Evolutionary conservation across 30 jellyfish, hydroid and myxozoan species (phyloP).

Genomic region (Pelagia noctiluca): DNA sequence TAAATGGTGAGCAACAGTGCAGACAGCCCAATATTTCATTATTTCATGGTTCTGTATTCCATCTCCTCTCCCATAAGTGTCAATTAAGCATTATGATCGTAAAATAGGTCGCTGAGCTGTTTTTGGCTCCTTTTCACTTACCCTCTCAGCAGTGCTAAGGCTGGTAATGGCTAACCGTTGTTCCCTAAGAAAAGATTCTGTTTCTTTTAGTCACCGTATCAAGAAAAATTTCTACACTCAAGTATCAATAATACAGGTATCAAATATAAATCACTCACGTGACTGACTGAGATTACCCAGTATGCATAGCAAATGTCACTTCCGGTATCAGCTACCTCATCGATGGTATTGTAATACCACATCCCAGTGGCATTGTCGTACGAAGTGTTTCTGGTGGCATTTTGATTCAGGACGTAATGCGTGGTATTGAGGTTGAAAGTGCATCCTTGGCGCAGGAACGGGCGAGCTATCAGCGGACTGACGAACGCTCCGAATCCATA

Average conservation of each 20-base stretch:
- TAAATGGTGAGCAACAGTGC: no score
- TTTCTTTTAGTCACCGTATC: no score
- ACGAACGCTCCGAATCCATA: conserved; percentile 96
- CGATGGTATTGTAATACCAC: conserved; percentile 69
- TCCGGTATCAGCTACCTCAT: conserved; percentile 65
- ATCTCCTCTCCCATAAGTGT: no score
- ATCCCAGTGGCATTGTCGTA: conserved; percentile 78
- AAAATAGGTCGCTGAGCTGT: no score
- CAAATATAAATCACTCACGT: conserved; percentile 66
- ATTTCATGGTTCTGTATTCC: no score
- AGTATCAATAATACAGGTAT: background rate
- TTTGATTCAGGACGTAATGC: conserved; percentile 39
- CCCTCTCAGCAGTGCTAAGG: no score
- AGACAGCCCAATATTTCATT: no score
- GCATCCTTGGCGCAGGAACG: conserved; percentile 90
- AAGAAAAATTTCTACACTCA: no score
- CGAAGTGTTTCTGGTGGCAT: conserved; percentile 66
- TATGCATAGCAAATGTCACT: conserved; percentile 93
- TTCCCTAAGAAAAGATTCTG: no score
- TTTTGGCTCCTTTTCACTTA: no score
- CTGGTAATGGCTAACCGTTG: no score
- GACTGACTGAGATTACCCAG: conserved; percentile 93
- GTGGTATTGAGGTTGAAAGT: conserved; percentile 83
- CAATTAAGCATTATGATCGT: no score
- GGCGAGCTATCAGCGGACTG: conserved; percentile 94